A percentile compares a stretch with the other conserved stretches of the same genome.
These are phyloP conservation scores for Hirtodrosophila duncani DNA, from an alignment of 2,888 invertebrate genomes.

Conservation along the genomic window DNA sequence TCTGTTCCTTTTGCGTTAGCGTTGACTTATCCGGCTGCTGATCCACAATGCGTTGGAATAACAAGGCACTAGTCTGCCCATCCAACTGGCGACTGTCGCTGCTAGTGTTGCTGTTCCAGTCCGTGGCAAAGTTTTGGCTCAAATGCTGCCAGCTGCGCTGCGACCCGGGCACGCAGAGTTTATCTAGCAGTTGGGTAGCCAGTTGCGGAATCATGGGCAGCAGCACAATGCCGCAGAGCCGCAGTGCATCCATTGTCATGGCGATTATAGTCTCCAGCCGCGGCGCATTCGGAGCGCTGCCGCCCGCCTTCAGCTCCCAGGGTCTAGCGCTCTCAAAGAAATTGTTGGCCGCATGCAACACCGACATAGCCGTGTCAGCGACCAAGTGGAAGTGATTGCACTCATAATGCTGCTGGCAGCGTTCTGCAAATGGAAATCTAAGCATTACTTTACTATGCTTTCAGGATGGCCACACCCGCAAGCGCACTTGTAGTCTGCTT, in stretches of 20 bases:
- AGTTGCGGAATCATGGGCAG: constrained; percentile 92
- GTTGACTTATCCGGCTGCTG: constrained; percentile 22
- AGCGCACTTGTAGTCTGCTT: constrained; percentile 55
- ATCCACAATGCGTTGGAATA: constrained; percentile 74
- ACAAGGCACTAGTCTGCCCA: constrained; percentile 58
- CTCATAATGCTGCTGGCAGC: constrained; percentile 84
- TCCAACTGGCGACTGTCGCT: constrained; percentile 30
- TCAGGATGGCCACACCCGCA: constrained; percentile 40
- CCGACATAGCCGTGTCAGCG: constrained; percentile 86
- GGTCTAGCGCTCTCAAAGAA: constrained; percentile 93
- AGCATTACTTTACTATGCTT: constrained; percentile 43
- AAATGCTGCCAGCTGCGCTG: constrained; percentile 80
- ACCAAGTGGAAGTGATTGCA: constrained; percentile 90
- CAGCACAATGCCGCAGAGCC: constrained; percentile 88
- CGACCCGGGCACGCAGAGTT: constrained; percentile 80
- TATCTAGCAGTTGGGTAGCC: constrained; percentile 84
- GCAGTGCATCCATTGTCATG: constrained; percentile 89
- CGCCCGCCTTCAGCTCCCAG: constrained; percentile 86
- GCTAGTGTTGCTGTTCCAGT: constrained; percentile 9
- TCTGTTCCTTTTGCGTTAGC: constrained; percentile 2
- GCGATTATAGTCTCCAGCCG: constrained; percentile 87
- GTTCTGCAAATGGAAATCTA: constrained; percentile 78
- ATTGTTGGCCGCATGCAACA: constrained; percentile 88
- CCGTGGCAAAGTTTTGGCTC: constrained; percentile 61
- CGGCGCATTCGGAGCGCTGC: constrained; percentile 75